Evolutionary conservation across 2,113 vertebrate genomes (phyloP), one percentile per base, ranked within the genome.

Genomic region (Heteronetta atricapilla): DNA sequence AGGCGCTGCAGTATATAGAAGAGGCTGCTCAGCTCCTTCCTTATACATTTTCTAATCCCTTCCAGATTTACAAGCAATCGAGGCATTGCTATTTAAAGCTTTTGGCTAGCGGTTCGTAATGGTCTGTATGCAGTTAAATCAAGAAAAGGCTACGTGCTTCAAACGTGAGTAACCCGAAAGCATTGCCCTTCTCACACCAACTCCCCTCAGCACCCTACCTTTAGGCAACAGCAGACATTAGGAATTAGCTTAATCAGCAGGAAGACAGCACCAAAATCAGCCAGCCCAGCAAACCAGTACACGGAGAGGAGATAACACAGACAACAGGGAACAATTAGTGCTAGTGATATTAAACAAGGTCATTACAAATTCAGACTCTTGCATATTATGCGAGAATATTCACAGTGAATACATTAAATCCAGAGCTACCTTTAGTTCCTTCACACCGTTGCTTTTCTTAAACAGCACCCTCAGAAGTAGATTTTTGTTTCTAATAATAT

Each of bases 241-340:
- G 18, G 3, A 3, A 28, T 3, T 8, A 8, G 21, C 36, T 13
- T 25, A 48, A 12, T 42, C 13, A 23, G 14, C 1, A 3, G 11
- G 6, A 82, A 44, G 44, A 64, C 4, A 33, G 20, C 8, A 10
- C 18, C 31, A 14, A 40, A 48, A 48, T 8, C 85, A 83, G 33
- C 36, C 0, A 53, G 15, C 4, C 31, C 63, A 76, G 13, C 52
- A 70, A 26, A 31, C 9, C 40, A 26, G n/a, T 4, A 8, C 11
- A 21, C 0, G 0, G 21, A 58, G 8, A 60, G 7, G 17, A 88
- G 26, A 22, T n/a, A 14, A 18, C 12, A 69, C 10, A 46, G 38
- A 18, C 40, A 44, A 55, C 21, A 36, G 22, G 21, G 80, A 83
- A 55, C 7, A 68, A 60, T 13, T 7, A 36, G 4, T 7, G 8